These are phyloP conservation scores for Papilio xuthus DNA, from an alignment of 1,140 invertebrate genomes.

Conservation along the genomic window DNA sequence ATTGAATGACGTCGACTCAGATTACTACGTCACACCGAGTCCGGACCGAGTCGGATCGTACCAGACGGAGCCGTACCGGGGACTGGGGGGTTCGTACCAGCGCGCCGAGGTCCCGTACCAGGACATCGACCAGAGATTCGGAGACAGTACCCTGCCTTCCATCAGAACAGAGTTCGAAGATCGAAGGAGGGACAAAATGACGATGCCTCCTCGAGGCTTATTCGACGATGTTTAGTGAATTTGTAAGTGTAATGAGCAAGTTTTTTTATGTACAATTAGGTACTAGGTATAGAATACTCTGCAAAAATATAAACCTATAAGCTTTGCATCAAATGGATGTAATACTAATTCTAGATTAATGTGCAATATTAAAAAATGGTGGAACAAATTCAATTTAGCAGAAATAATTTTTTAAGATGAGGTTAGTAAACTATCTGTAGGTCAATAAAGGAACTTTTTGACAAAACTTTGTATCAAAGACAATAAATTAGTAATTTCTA, in stretches of 20 bases:
- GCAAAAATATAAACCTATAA: background rate
- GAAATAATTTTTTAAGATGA: no score
- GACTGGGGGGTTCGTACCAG: constrained; percentile 54
- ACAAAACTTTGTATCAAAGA: no score
- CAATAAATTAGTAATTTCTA: no score
- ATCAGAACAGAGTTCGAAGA: constrained; percentile 73
- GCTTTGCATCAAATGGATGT: background rate
- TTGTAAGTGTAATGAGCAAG: constrained; percentile 43
- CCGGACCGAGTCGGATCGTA: constrained; percentile 58
- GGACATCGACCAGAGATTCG: constrained; percentile 84
- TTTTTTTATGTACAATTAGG: constrained; percentile 47
- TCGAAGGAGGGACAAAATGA: constrained; percentile 80
- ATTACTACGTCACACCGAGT: constrained; percentile 79
- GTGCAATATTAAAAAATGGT: constrained; percentile 5
- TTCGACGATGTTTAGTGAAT: constrained; percentile 87
- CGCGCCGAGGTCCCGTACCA: constrained; percentile 73
- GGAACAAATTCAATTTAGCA: no score
- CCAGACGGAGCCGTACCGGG: constrained; percentile 75
- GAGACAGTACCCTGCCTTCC: constrained; percentile 81
- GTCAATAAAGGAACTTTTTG: no score
- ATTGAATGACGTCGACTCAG: constrained; percentile 77
- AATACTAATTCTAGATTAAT: background rate
- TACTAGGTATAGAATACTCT: constrained; percentile 26
- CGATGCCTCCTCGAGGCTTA: constrained; percentile 88
- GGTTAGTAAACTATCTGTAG: no score